A percentile compares a stretch with the other conserved stretches of the same genome.
Conservation (phyloP, 2,888 invertebrate species). For the Himalopsyche anomala region DNA sequence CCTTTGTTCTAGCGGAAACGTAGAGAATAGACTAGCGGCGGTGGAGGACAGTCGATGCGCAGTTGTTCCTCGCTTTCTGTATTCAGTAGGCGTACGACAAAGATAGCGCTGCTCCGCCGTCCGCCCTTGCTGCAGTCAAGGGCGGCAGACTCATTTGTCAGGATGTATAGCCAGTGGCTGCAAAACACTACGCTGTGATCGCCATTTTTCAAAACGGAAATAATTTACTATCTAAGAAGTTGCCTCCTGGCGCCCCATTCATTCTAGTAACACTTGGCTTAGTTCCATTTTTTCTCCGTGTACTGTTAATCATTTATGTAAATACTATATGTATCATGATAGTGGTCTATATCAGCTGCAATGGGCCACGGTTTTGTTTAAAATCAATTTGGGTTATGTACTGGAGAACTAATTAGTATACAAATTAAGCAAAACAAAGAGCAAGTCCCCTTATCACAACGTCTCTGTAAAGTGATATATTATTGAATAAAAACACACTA, state of each 20-base stretch:
- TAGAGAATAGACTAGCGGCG: not conserved
- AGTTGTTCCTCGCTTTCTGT: slow-evolving; percentile 9
- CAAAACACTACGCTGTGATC: not conserved
- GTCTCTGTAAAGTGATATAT: too few species aligned
- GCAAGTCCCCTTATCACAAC: too few species aligned
- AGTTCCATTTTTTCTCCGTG: not conserved
- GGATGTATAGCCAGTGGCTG: not conserved
- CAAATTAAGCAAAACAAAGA: too few species aligned
- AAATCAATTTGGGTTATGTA: too few species aligned
- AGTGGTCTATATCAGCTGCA: too few species aligned
- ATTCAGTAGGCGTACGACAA: slow-evolving; percentile 19
- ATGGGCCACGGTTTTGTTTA: too few species aligned
- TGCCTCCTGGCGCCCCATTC: not conserved
- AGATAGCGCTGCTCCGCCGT: slow-evolving; percentile 4
- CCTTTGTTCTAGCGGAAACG: slow-evolving; percentile 21
- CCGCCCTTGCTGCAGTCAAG: slow-evolving; percentile 12
- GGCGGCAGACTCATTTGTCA: slow-evolving; percentile 35
- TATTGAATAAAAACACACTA: too few species aligned
- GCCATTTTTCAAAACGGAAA: too few species aligned
- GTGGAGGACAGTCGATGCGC: not conserved
- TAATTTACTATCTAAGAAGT: too few species aligned
- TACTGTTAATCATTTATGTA: not conserved
- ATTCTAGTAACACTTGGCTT: not conserved
- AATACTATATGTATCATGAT: too few species aligned
- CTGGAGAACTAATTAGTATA: too few species aligned